Base-by-base conservation (phyloP, 2,113 vertebrate genomes). In the Coptodon rendalli region DNA sequence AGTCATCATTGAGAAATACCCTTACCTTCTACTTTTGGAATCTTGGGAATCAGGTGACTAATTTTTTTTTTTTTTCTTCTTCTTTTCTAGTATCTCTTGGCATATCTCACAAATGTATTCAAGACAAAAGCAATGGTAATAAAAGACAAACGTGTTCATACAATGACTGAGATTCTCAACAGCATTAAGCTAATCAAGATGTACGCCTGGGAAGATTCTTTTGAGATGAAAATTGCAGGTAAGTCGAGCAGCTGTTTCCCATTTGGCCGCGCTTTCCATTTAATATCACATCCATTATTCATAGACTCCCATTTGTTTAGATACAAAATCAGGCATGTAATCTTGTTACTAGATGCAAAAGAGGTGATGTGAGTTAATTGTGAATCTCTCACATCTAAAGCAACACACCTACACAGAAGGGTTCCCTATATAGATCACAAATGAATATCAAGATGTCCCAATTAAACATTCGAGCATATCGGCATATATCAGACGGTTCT, bases 151-250 rank as follows among this genome's bases (percentile, higher is more conserved):
- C 93, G 96, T 4, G 96, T 97, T 59, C 96, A 96, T 87, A 96
- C 95, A 36, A 97, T 97, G 95, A 97, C 96, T 48, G 96, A 98
- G 91, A 94, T 97, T 91, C 96, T 98, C 85, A 97, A 88, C 80
- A 96, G 96, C 93, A 96, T 97, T 88, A 98, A 97, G 92, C 96
- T 97, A 43, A 97, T 97, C 91, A 97, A 96, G 93, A 97, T 96
- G 96, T 97, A 97, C 0, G 96, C 96, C 53, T 97, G 97, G 96
- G 97, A 98, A 92, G 96, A 92, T 27, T 96, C 96, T 59, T 97
- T 97, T 89, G 96, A 95, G 34, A 93, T 94, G 80, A 93, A 91
- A 54, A 94, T 97, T 50, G 82, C 63, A 93, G 96, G 96, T 96
- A 94, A 19, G 7, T 22, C 0, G 1, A 73, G 3, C 3, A 13